Base-by-base conservation (phyloP, 1,140 invertebrate genomes). In the Meteorus sp. region DNA sequence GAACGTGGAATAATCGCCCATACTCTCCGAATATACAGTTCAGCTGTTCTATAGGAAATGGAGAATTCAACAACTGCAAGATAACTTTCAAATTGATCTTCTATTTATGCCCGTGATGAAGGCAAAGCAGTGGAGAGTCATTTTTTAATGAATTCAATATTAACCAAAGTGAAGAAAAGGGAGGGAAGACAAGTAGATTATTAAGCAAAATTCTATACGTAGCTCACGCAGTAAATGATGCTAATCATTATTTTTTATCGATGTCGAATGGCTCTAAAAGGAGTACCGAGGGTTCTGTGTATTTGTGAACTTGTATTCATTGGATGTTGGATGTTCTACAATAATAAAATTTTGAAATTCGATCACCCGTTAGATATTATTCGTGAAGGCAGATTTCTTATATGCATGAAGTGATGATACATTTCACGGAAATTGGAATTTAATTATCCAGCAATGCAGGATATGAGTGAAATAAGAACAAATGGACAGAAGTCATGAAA, bases 231-330 rank as follows among this genome's bases (percentile, higher is more conserved):
- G 11, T 23, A 22, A 43, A 43, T 6, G 17, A 31, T 48, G n/a
- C 41, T 20, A 39, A 50, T 37, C 17, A 52, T 23, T 59, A 25
- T 37, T 59, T 59, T 44, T 59, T 54, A n/a, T 59, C 33, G 50
- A 25, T 51, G 48, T 59, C 57, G 19, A 17, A 47, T 37, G 29
- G 54, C 41, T 39, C n/a, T 44, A 44, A 25, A 37, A 22, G 13
- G 43, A 47, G 50, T 53, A 52, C 15, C 48, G 48, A 48, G 50
- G 23, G 57, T 52, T 41, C 51, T 54, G 57, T 59, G 51, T 59
- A 53, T 29, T 54, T 53, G 57, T 59, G 54, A 53, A 59, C 57
- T 53, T 59, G 39, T 59, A 59, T 59, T 53, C 33, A 47, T 33
- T 59, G 20, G 17, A 59, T 17, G 11, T 7, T 11, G n/a, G 11